A percentile compares a stretch with the other conserved stretches of the same genome.
These are phyloP conservation scores for Gobio occitaniae DNA, from an alignment of 2,797 vertebrate genomes.

Conservation along the genomic window DNA sequence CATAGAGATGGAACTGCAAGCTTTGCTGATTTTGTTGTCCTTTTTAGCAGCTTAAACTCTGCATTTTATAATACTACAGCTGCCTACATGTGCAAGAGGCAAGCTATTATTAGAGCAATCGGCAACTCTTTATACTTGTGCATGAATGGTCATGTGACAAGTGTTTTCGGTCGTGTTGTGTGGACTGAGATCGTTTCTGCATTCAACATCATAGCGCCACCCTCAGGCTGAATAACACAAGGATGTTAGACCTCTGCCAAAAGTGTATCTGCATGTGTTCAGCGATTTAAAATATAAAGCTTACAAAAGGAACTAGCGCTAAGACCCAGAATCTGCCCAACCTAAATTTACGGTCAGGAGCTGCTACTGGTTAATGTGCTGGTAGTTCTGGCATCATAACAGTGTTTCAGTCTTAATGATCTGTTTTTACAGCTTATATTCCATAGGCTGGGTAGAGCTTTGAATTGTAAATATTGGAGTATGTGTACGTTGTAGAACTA, in stretches of 20 bases:
- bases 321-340: neutral
- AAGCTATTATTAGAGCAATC: too few relatives aligned
- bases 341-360: neutral
- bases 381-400: slow-evolving; percentile 13
- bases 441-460: neutral
- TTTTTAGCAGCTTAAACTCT: too few relatives aligned
- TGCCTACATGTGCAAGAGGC: too few relatives aligned
- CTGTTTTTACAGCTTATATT: slow-evolving; percentile 2
- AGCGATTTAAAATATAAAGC: neutral
- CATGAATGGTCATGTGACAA: too few relatives aligned
- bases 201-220: neutral
- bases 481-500: neutral
- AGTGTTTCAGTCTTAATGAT: slow-evolving; percentile 6
- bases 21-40: too few relatives aligned
- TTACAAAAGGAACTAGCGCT: neutral
- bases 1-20: too few relatives aligned
- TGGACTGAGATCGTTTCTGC: too few relatives aligned
- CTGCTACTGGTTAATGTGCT: neutral
- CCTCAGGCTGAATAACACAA: neutral
- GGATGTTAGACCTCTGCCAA: neutral
- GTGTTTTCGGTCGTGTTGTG: too few relatives aligned
- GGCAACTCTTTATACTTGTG: too few relatives aligned
- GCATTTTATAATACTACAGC: too few relatives aligned
- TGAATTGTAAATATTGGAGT: neutral
- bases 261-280: neutral